Evolutionary conservation across 2,113 vertebrate genomes (phyloP).

Genomic region (Halichoeres trimaculatus): DNA sequence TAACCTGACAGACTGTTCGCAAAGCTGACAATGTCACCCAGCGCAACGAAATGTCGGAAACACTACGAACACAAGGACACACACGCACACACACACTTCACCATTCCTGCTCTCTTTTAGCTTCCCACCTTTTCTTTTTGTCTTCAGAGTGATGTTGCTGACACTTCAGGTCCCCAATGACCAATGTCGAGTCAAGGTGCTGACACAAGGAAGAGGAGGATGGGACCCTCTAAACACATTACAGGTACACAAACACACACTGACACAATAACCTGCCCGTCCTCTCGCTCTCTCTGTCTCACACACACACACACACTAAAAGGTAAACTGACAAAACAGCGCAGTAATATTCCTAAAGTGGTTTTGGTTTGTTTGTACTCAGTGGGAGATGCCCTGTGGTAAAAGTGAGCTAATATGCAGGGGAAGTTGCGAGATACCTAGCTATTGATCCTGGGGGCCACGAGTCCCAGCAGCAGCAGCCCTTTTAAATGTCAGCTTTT

Average conservation of each 20-base stretch:
- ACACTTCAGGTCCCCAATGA: slow-evolving; percentile 57
- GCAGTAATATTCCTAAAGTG: slow-evolving; percentile 58
- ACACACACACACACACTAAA: slow-evolving; percentile 28
- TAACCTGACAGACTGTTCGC: slow-evolving; percentile 65
- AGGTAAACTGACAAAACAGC: slow-evolving; percentile 58
- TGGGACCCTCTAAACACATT: slow-evolving; percentile 46
- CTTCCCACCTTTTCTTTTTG: slow-evolving; percentile 24
- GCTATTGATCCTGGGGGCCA: slow-evolving; percentile 75
- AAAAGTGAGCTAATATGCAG: slow-evolving; percentile 64
- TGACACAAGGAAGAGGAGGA: slow-evolving; percentile 52
- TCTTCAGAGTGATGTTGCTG: slow-evolving; percentile 42
- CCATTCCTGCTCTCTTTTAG: slow-evolving; percentile 41
- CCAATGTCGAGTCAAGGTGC: slow-evolving; percentile 68
- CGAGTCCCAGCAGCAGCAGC: slow-evolving; percentile 62
- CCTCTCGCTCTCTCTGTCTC: neutral
- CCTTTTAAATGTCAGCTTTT: slow-evolving; percentile 84
- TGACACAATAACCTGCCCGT: neutral
- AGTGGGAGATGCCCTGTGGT: slow-evolving; percentile 51
- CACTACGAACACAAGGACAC: slow-evolving; percentile 7
- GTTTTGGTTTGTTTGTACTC: slow-evolving; percentile 62
- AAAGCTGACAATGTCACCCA: slow-evolving; percentile 60
- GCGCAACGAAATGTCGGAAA: slow-evolving; percentile 46
- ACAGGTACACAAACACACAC: slow-evolving; percentile 30
- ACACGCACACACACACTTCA: slow-evolving; percentile 22
- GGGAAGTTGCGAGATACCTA: slow-evolving; percentile 64